These are phyloP conservation scores for Stichopus chloronotus DNA, from an alignment of 35 echinoderm and acorn worm genomes.

Conservation along the genomic window DNA sequence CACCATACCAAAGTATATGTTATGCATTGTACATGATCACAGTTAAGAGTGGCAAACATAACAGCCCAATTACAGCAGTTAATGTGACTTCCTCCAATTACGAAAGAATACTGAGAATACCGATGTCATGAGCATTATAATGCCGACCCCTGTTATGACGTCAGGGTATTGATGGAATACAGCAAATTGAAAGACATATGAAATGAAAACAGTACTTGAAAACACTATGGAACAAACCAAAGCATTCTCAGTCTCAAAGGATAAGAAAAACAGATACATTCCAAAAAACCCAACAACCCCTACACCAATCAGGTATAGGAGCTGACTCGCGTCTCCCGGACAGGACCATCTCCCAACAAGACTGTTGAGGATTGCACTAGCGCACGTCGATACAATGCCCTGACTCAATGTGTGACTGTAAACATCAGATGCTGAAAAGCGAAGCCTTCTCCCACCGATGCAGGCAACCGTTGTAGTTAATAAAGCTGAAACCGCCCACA, in stretches of 20 bases:
- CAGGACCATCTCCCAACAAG: background rate
- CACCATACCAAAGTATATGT: too few species aligned
- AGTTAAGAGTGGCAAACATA: too few species aligned
- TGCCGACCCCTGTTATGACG: background rate
- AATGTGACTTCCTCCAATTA: background rate
- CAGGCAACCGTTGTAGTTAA: background rate
- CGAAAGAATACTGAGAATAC: background rate
- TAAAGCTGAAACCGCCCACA: background rate
- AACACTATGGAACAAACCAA: background rate
- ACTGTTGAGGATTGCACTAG: background rate
- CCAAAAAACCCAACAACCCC: background rate
- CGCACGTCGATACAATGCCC: background rate
- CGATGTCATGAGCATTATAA: background rate
- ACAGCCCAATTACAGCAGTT: too few species aligned
- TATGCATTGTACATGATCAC: too few species aligned
- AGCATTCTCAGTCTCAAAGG: background rate
- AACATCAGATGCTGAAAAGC: background rate
- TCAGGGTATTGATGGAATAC: background rate
- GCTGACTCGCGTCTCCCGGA: background rate
- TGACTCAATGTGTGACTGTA: background rate
- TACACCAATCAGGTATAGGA: background rate
- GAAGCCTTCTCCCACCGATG: background rate
- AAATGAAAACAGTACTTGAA: background rate
- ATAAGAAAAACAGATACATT: background rate
- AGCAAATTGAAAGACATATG: background rate